Conservation (phyloP, 2,113 vertebrate genomes). For the human region DNA sequence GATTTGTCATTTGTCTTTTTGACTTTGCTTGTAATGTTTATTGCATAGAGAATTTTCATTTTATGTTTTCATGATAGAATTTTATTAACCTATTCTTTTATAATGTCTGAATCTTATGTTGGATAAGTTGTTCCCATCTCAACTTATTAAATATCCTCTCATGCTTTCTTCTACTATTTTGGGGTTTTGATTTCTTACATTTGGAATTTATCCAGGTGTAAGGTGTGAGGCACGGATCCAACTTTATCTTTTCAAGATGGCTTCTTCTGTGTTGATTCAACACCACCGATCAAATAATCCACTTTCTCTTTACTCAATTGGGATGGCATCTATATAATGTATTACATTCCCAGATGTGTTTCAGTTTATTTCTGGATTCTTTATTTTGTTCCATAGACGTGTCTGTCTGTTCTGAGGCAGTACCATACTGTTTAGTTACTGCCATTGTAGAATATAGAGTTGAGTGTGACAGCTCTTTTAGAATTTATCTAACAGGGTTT, state of each 20-base stretch:
- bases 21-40: background rate
- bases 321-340: background rate
- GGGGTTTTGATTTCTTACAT: background rate
- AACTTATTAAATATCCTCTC: background rate
- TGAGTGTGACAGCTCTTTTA: background rate
- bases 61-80: background rate
- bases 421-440: background rate
- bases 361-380: background rate
- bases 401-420: background rate
- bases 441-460: background rate
- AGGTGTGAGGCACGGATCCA: background rate
- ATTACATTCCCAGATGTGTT: background rate
- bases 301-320: background rate
- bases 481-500: background rate
- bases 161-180: background rate
- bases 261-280: background rate
- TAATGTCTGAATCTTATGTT: background rate
- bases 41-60: constrained; percentile 16
- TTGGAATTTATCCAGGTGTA: background rate
- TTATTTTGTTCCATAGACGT: background rate
- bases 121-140: background rate
- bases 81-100: background rate
- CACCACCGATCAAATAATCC: background rate
- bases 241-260: background rate
- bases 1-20: background rate